Percentiles rank a stretch among this genome's conserved stretches.
These are phyloP conservation scores for Pyrgus malvae DNA, from an alignment of 2,888 invertebrate species.

Conservation along the genomic window DNA sequence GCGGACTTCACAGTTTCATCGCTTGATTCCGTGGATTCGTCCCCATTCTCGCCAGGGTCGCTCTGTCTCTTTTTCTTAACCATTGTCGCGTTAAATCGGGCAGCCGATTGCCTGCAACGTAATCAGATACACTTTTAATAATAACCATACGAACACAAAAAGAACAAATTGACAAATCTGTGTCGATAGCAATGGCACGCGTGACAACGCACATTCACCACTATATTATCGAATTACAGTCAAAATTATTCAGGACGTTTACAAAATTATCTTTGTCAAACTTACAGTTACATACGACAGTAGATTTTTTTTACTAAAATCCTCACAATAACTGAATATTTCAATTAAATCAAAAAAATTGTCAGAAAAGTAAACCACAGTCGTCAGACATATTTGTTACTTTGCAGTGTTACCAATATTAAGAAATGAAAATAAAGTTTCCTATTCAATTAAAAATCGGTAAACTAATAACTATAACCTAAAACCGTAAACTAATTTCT, in stretches of 20 bases:
- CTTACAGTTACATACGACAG: slow-evolving; percentile 71
- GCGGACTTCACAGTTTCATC: slow-evolving; percentile 84
- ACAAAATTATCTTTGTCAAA: slow-evolving; percentile 45
- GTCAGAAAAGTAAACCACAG: slow-evolving; percentile 69
- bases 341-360: slow-evolving; percentile 44
- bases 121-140: slow-evolving; percentile 78
- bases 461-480: not conserved
- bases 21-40: slow-evolving; percentile 87
- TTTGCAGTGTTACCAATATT: slow-evolving; percentile 63
- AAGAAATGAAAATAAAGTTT: slow-evolving; percentile 40
- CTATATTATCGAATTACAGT: slow-evolving; percentile 40
- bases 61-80: slow-evolving; percentile 88
- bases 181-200: slow-evolving; percentile 80
- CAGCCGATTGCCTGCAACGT: slow-evolving; percentile 71
- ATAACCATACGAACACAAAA: slow-evolving; percentile 75
- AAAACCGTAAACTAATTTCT: slow-evolving; percentile 6
- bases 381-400: slow-evolving; percentile 72
- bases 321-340: slow-evolving; percentile 20
- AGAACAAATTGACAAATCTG: slow-evolving; percentile 79
- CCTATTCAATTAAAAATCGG: slow-evolving; percentile 19
- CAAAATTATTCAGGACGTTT: slow-evolving; percentile 37
- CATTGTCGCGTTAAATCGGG: slow-evolving; percentile 77
- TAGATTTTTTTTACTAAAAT: slow-evolving; percentile 45
- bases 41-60: slow-evolving; percentile 83
- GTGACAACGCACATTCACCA: slow-evolving; percentile 78